A percentile compares a stretch with the other conserved stretches of the same genome.
Conservation (phyloP, 2,797 vertebrate species). For the Sebastes itinus region DNA sequence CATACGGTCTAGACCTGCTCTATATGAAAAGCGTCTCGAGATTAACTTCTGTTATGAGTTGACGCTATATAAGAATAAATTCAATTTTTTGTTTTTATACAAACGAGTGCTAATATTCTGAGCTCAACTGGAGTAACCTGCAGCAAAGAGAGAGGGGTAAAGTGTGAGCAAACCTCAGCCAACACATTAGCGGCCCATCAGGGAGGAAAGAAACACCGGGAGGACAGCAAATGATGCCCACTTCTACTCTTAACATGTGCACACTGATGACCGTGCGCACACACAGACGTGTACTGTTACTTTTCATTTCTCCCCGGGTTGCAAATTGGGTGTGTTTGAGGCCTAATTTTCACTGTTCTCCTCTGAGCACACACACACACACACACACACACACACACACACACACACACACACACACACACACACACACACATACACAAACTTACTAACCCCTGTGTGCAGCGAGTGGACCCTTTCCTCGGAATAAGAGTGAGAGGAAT, state of each 20-base stretch:
- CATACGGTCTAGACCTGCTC: too few relatives aligned
- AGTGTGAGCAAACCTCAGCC: conserved; percentile 43
- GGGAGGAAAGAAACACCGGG: conserved; percentile 49
- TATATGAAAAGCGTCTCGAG: too few relatives aligned
- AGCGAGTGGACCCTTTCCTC: conserved; percentile 60
- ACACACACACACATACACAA: conserved; percentile 23
- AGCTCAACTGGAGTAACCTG: conserved; percentile 26
- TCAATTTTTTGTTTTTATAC: not conserved
- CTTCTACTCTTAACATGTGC: conserved; percentile 41
- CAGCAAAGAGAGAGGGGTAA: conserved; percentile 28
- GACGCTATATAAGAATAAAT: too few relatives aligned
- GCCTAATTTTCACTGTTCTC: conserved; percentile 75
- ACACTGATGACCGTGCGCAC: conserved; percentile 19
- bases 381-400: conserved; percentile 46
- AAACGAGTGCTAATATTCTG: not conserved
- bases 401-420: conserved; percentile 15
- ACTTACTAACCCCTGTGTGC: conserved; percentile 26
- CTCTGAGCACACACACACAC: conserved; percentile 56
- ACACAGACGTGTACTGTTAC: conserved; percentile 32
- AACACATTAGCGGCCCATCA: conserved; percentile 56
- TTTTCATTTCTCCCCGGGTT: conserved; percentile 70
- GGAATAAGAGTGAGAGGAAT: conserved; percentile 73
- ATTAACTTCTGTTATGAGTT: too few relatives aligned
- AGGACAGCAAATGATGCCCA: conserved; percentile 59
- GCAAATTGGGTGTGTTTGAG: conserved; percentile 69